Evolutionary conservation across 1,140 invertebrate species (phyloP), one percentile per base, ranked within the genome.

Genomic region (Hirudo medicinalis): DNA sequence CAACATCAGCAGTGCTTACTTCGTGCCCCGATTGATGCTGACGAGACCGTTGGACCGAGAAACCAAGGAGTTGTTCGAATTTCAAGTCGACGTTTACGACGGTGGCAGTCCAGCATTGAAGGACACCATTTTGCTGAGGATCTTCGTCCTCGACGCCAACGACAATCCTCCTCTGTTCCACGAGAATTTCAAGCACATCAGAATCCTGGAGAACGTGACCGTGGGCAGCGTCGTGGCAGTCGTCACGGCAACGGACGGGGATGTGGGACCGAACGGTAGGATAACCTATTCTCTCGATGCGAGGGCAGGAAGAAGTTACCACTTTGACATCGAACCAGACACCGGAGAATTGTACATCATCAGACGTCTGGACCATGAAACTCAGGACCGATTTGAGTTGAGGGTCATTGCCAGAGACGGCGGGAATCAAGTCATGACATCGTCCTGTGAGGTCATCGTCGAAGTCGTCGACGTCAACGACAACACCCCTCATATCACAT

Each of bases 1-100:
- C 57, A 63, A 22, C 57, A 63, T 3, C 57, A 63, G 19, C 19
- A 63, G 29, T 15, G 29, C 3, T 6, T 15, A 63, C 13, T 63
- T 63, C 11, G 29, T 25, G 4, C 69, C 49, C 13, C 17, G n/a
- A 0, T 49, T 70, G 29, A 25, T 70, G 11, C 20, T 70, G 6
- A 54, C 17, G 17, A 53, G 29, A n/a, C 25, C 2, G 2, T 84
- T 97, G 63, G 94, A 97, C 83, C 85, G 92, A 25, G 94, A 97
- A 81, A 94, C 94, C 72, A 85, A 90, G 8, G 91, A 94, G 76
- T 87, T 87, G 54, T 97, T 96, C 81, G 86, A 89, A 75, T 79
- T 97, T 67, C 73, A 72, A 8, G 77, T 81, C 19, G 75, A 77
- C 72, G 80, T 78, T 8, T 72, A 72, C 22, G 80, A 81, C 75